Evolutionary conservation across 2,888 invertebrate genomes (phyloP), one percentile per base, ranked within the genome.

Genomic region (Gastrophysa polygoni): DNA sequence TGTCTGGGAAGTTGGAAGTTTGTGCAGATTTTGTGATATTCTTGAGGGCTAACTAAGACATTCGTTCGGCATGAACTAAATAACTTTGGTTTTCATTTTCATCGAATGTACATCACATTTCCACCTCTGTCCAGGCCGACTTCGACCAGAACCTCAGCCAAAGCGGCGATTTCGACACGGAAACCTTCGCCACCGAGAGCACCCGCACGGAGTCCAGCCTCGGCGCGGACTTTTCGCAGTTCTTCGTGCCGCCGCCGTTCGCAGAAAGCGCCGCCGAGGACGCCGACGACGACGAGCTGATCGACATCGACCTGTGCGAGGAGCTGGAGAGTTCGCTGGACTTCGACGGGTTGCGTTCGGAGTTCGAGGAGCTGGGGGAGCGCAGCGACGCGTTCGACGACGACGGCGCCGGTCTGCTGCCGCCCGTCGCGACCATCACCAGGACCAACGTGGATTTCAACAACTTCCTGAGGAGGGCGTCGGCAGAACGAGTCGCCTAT

Each of bases 391-490:
- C 14, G 10, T 20, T 28, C 14, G 57, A 34, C 5, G 29, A 24
- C 16, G 58, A 58, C 18, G 54, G 48, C 38, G 10, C 47, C 2
- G 46, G 44, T 8, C 24, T 64, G 28, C 63, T 79, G 5, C 79
- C 79, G 10, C 76, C 79, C 0, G 73, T 78, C 7, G 73, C 69
- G 7, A 76, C 78, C 1, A 71, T 78, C 10, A 72, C 72, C 2
- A 77, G 73, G 50, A 77, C 73, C 54, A 75, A 77, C 50, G 63
- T 74, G 38, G 80, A 80, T 50, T 81, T 81, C 60, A 77, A 75
- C 46, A 75, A 72, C 47, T 80, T 77, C 63, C 62, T 81, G 6
- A 65, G 81, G 50, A 74, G 58, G 44, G 67, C 72, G 1, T 73
- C 78, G 0, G 63, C 69, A 0, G 66, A 73, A 46, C 70, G 77